Evolutionary conservation across 2,888 invertebrate genomes (phyloP).

Genomic region (Dasysyrphus tricinctus): DNA sequence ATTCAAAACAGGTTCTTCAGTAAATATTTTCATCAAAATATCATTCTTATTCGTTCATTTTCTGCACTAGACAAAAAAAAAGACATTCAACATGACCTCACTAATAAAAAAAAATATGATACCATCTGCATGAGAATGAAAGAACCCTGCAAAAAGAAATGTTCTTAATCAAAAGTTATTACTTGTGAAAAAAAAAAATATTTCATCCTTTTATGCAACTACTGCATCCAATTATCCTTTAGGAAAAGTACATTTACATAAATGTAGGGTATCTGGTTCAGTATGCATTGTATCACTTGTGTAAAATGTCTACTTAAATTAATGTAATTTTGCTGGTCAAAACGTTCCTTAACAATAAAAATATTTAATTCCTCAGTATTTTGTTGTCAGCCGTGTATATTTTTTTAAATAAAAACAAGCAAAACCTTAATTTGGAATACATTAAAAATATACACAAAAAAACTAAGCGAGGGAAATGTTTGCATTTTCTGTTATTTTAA

Average conservation of each 20-base stretch:
- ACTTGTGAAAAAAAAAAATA: background rate
- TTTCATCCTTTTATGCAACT: background rate
- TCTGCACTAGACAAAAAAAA: background rate
- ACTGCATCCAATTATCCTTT: background rate
- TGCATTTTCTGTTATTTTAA: too few species aligned
- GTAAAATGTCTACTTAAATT: background rate
- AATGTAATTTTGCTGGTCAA: background rate
- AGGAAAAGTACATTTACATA: background rate
- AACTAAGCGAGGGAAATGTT: too few species aligned
- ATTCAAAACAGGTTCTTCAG: too few species aligned
- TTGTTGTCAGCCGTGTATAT: too few species aligned
- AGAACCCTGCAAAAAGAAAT: background rate
- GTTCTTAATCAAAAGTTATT: conserved; percentile 8
- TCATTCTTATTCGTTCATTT: background rate
- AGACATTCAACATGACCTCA: background rate
- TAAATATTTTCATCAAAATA: background rate
- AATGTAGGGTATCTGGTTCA: background rate
- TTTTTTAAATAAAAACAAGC: too few species aligned
- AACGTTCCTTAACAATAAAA: background rate
- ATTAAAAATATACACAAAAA: too few species aligned
- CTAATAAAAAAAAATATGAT: background rate
- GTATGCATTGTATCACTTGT: conserved; percentile 1
- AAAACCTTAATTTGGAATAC: too few species aligned
- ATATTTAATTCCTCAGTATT: too few species aligned
- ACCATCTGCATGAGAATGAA: conserved; percentile 2